Evolutionary conservation across 2,888 invertebrate species (phyloP).

Genomic region (Noctua pronuba): DNA sequence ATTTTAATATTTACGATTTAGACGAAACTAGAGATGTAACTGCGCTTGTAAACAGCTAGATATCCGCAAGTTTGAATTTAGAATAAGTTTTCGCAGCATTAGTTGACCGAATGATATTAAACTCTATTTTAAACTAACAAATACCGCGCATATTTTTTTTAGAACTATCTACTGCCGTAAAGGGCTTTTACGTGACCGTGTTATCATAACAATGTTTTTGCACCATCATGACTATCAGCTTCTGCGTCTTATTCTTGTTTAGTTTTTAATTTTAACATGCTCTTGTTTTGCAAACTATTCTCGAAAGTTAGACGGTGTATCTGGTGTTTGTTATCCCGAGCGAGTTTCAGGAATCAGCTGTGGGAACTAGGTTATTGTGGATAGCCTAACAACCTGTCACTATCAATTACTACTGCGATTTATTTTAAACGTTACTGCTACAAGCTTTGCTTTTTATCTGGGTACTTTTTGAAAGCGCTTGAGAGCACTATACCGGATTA

Average conservation of each 20-base stretch:
- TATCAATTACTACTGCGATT: slow-evolving; percentile 51
- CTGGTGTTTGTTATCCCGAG: slow-evolving; percentile 50
- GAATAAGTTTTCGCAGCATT: neutral
- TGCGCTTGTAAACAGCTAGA: slow-evolving; percentile 32
- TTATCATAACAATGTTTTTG: slow-evolving; percentile 33
- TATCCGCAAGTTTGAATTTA: slow-evolving; percentile 46
- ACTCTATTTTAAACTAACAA: neutral
- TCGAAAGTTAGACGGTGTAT: slow-evolving; percentile 34
- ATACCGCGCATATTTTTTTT: neutral
- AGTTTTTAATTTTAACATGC: slow-evolving; percentile 11
- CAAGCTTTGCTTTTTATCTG: slow-evolving; percentile 26
- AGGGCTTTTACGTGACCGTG: slow-evolving; percentile 27
- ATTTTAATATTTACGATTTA: slow-evolving; percentile 66
- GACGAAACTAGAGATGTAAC: slow-evolving; percentile 55
- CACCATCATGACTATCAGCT: slow-evolving; percentile 1
- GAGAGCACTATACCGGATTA: neutral
- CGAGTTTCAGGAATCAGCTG: slow-evolving; percentile 25
- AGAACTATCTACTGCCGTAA: neutral
- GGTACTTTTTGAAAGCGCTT: slow-evolving; percentile 24
- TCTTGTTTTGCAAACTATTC: slow-evolving; percentile 39
- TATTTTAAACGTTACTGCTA: slow-evolving; percentile 40
- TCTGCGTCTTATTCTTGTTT: slow-evolving; percentile 26
- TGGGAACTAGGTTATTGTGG: slow-evolving; percentile 50
- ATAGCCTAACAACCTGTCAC: slow-evolving; percentile 41
- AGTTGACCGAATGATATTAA: neutral